Percentiles rank a stretch among this genome's conserved stretches.
phyloP scores from a whole-genome alignment of 2,888 invertebrate species.

The Cotesia congregata region DNA sequence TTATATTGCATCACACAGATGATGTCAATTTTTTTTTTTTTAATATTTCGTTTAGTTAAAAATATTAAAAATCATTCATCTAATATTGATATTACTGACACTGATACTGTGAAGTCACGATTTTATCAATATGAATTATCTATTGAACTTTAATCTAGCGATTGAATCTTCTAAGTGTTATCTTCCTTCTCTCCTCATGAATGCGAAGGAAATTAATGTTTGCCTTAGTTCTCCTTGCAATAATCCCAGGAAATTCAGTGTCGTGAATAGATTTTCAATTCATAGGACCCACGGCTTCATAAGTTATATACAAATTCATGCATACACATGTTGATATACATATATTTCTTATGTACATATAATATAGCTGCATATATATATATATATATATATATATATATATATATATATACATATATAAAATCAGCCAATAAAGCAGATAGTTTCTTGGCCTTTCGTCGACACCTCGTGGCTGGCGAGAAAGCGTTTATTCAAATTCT shows the following conservation, averaged over 20 bases:
- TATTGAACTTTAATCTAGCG: slow-evolving; percentile 3
- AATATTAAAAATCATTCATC: no score
- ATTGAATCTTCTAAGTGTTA: neutral
- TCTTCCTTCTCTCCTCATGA: neutral
- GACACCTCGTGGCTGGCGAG: neutral
- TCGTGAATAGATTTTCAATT: slow-evolving; percentile 16
- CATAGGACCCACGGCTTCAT: neutral
- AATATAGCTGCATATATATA: no score
- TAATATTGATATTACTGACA: no score
- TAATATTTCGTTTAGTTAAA: neutral
- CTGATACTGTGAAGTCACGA: no score
- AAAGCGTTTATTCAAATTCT: slow-evolving; percentile 37
- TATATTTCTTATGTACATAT: neutral
- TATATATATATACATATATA: neutral
- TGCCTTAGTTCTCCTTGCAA: slow-evolving; percentile 12
- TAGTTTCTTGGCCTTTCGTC: slow-evolving; percentile 14
- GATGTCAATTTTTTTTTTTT: neutral
- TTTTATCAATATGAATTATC: neutral
- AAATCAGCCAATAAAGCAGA: slow-evolving; percentile 12
- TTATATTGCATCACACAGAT: neutral
- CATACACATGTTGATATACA: neutral
- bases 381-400: neutral
- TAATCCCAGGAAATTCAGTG: slow-evolving; percentile 12
- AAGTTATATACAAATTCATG: neutral
- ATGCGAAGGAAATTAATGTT: slow-evolving; percentile 16